Evolutionary conservation across 2,888 invertebrate genomes (phyloP), one percentile per base, ranked within the genome.

Genomic region (Cheilosia soror): DNA sequence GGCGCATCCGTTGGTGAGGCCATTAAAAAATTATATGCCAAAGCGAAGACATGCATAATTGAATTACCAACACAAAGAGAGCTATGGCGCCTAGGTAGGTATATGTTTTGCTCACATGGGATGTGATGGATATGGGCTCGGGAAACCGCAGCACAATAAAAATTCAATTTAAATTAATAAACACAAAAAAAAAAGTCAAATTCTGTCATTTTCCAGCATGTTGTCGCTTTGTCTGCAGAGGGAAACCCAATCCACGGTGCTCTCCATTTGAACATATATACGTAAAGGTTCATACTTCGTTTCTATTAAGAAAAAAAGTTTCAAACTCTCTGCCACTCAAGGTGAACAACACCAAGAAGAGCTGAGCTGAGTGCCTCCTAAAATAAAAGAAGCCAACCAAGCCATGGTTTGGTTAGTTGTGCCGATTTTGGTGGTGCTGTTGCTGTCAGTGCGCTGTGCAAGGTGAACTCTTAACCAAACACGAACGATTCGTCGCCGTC

Each of bases 11-110:
- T 29, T 60, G 29, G 27, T 71, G 57, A 66, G 71, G 72, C 60
- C 77, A 82, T 82, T 72, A 82, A 72, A 77, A 77, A 77, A 77
- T 82, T 82, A 77, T 62, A 62, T 55, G 40, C 71, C 72, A 53
- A 77, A 63, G 65, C 20, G 62, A 66, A 60, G 47, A 62, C 25
- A 20, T 15, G 29, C 27, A 77, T 77, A 77, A 82, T 82, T 82
- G 72, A 72, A 72, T 77, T 66, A 72, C 60, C 60, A 62, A 62
- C 68, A 63, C 58, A 78, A 78, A 51, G 57, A 51, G 57, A 66
- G 78, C 55, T 42, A 51, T 73, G 77, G 82, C 82, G 82, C 82
- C 82, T 57, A 49, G 60, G 29, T 20, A 27, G 2, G 29, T 55
- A n/a, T 29, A 5, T n/a, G 2, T 37, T 20, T 31, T 27, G 9